Evolutionary conservation across 2,888 invertebrate genomes (phyloP), one percentile per base, ranked within the genome.

Genomic region (Rutpela maculata): DNA sequence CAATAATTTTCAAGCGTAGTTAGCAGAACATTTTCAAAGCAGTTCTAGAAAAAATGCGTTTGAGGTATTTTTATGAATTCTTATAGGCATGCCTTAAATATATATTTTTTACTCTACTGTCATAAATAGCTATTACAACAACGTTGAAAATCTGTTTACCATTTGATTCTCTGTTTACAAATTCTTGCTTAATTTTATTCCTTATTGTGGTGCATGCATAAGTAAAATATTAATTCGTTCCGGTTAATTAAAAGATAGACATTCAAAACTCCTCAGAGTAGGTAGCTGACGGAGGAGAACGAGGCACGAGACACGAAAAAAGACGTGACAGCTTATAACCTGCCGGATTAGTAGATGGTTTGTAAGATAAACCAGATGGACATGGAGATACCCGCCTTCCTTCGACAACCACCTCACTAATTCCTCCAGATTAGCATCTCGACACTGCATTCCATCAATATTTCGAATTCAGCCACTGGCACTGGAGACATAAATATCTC

Each of bases 301-400:
- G 57, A 65, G 78, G 78, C 75, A 76, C 76, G 76, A 78, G 78
- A 76, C 78, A 63, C 35, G 66, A 75, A 78, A 69, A 76, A 73
- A 74, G 74, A 78, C 66, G 74, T 78, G 78, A 78, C 78, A 78
- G 73, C 70, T 74, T 26, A 76, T 75, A 73, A 81, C 79, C 81
- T 80, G 81, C 76, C 77, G 78, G 81, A 81, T 81, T 81, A 81
- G 76, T 77, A 77, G 81, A 81, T 81, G 73, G 77, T 72, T 18
- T 26, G 76, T 38, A 35, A 68, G 76, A 78, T 76, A 78, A 71
- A 43, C 62, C 57, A 74, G 81, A 81, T 81, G 74, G 81, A 81
- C 81, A 81, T 57, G 80, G 35, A 63, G 78, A 80, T 80, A 74
- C 67, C 65, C 66, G 72, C 57, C 57, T 69, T 67, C 43, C 74